Base-by-base conservation (phyloP, 1,140 invertebrate genomes). In the Papilio polytes region DNA sequence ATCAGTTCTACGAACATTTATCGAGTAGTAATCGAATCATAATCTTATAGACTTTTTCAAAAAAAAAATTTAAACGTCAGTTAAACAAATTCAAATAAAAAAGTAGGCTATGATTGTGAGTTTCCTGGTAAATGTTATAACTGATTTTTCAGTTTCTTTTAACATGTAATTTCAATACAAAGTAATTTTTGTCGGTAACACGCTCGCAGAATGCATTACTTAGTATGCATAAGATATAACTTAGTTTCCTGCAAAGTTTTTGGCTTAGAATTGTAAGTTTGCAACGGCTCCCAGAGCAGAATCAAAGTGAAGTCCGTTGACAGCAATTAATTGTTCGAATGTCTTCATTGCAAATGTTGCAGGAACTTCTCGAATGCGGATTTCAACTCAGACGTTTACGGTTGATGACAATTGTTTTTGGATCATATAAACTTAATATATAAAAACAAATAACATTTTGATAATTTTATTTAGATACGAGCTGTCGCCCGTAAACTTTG, bases 261-360 rank as follows among this genome's bases (percentile, higher is more conserved):
- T 78, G 77, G 56, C 77, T 78, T 78, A 78, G 77, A 78, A 78
- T 46, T 46, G 56, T 78, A 63, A 78, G 56, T 78, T 78, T 78
- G 59, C 77, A 78, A 78, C 56, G 53, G 31, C 59, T 63, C 77
- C 77, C 77, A 78, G 36, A 78, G 77, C 77, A 78, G 77, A 78
- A 78, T 78, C 77, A 78, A 63, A 78, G 77, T 78, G 77, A 66
- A 78, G 56, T 78, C 77, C 77, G 77, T 78, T 78, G 77, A 78
- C 77, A 78, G 77, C 77, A 78, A 78, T 78, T 78, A 78, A 78
- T 78, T 78, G 77, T 78, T 78, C 77, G 56, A 66, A 78, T 63
- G 77, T 44, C 56, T 78, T 78, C 56, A 66, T 63, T 56, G 31
- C 56, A 78, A 78, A 78, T 66, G 77, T 78, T 78, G 56, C 77